Evolutionary conservation across 2,888 invertebrate species (phyloP), one percentile per base, ranked within the genome.

Genomic region (Macaria notata): DNA sequence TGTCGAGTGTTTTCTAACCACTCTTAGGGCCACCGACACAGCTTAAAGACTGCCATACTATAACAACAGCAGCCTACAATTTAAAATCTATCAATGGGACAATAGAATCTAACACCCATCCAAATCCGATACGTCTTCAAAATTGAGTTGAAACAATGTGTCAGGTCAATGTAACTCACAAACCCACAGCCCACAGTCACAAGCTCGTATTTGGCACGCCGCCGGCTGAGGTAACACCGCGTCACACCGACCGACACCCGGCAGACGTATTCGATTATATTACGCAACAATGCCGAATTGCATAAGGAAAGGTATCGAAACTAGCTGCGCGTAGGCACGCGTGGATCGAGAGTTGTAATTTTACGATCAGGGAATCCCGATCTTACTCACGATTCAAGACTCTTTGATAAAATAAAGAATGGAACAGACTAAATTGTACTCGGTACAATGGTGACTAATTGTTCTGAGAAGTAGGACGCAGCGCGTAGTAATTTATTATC

Each of bases 171-270:
- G 46, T 49, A 53, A 49, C 57, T 9, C 51, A 31, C 19, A 38
- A n/a, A 38, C 19, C 38, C 44, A 19, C 19, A 19, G 19, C 49
- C 45, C 45, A 33, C 41, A 38, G 38, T 38, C 8, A 38, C 38
- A 38, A 5, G 33, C 56, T 42, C 49, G 46, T 62, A 60, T 48
- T 60, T 59, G 61, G 62, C 62, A 56, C 55, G 54, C 46, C 50
- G 52, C 61, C 59, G 49, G 30, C 48, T 58, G 58, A 47, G 58
- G 54, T 45, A 58, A 58, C 51, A 56, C 38, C 38, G 54, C 56
- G 46, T 51, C 59, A 55, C 33, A 44, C 44, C 41, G 51, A 38
- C 49, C 47, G 49, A 52, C 53, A 46, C 46, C 9, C 29, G 31
- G 19, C 39, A 49, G 49, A 54, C 54, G 54, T 49, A 52, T 58